Percentiles rank a stretch among this genome's conserved stretches.
These are phyloP conservation scores for Ornithoptera priamus DNA, from an alignment of 2,888 invertebrate species.

Conservation along the genomic window DNA sequence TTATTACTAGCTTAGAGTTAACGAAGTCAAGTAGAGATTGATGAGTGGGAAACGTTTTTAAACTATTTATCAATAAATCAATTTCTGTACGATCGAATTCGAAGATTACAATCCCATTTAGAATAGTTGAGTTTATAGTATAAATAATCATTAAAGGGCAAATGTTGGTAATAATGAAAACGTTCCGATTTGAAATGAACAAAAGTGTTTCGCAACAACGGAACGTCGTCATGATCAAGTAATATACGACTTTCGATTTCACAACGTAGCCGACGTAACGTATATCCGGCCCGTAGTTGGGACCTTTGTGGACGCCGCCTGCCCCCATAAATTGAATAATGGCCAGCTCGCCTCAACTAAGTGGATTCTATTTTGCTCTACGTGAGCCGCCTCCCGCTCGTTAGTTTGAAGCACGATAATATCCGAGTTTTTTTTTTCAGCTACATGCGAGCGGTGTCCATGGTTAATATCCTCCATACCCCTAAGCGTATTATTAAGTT, in stretches of 20 bases:
- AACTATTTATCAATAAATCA: too few relatives aligned
- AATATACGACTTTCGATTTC: slow-evolving; percentile 30
- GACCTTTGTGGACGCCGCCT: slow-evolving; percentile 52
- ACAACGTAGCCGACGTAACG: slow-evolving; percentile 28
- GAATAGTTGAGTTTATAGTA: too few relatives aligned
- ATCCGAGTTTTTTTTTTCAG: slow-evolving; percentile 2
- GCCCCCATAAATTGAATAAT: slow-evolving; percentile 72
- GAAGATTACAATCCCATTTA: too few relatives aligned
- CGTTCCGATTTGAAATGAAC: slow-evolving; percentile 5
- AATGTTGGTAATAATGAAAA: not conserved
- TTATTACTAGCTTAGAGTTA: too few relatives aligned
- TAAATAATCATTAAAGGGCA: too few relatives aligned
- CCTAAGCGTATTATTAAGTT: not conserved
- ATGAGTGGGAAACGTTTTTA: too few relatives aligned
- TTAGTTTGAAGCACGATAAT: slow-evolving; percentile 34
- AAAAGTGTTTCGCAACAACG: slow-evolving; percentile 16
- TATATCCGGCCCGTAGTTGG: slow-evolving; percentile 43
- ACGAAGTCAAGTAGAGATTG: too few relatives aligned
- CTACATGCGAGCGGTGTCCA: not conserved
- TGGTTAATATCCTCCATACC: not conserved
- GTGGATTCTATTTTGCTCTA: slow-evolving; percentile 69
- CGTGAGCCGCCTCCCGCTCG: slow-evolving; percentile 45
- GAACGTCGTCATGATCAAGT: slow-evolving; percentile 17
- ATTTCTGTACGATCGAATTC: too few relatives aligned
- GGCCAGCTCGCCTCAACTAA: slow-evolving; percentile 61